Evolutionary conservation across 2,888 invertebrate species (phyloP).

Genomic region (Physocephala rufipes): DNA sequence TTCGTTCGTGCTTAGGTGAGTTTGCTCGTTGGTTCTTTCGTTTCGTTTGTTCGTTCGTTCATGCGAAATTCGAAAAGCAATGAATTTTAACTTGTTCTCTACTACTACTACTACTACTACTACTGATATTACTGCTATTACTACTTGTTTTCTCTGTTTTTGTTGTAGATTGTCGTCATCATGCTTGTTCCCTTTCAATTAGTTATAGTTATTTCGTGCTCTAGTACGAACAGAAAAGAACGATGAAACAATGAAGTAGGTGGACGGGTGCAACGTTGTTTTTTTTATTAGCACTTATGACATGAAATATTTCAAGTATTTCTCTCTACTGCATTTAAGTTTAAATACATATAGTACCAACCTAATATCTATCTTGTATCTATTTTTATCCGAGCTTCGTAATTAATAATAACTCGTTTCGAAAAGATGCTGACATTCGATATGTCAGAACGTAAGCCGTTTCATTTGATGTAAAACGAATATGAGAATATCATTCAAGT

Average conservation of each 20-base stretch:
- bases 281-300: neutral
- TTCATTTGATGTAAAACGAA: neutral
- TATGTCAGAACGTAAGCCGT: neutral
- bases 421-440: neutral
- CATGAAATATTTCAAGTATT: neutral
- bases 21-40: too few relatives aligned
- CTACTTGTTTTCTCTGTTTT: neutral
- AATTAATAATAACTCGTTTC: slow-evolving; percentile 18
- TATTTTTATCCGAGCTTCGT: neutral
- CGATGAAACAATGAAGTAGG: neutral
- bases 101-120: too few relatives aligned
- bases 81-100: too few relatives aligned
- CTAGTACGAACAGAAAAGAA: neutral
- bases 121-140: too few relatives aligned
- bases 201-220: neutral
- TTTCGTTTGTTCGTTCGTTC: too few relatives aligned
- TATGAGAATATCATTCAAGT: neutral
- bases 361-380: neutral
- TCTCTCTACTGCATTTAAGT: neutral
- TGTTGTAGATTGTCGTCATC: neutral
- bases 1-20: too few relatives aligned
- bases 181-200: neutral
- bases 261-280: neutral
- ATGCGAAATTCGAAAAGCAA: too few relatives aligned
- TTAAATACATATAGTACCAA: slow-evolving; percentile 3